Evolutionary conservation across 2,113 vertebrate species (phyloP).

Genomic region (Podiceps cristatus): DNA sequence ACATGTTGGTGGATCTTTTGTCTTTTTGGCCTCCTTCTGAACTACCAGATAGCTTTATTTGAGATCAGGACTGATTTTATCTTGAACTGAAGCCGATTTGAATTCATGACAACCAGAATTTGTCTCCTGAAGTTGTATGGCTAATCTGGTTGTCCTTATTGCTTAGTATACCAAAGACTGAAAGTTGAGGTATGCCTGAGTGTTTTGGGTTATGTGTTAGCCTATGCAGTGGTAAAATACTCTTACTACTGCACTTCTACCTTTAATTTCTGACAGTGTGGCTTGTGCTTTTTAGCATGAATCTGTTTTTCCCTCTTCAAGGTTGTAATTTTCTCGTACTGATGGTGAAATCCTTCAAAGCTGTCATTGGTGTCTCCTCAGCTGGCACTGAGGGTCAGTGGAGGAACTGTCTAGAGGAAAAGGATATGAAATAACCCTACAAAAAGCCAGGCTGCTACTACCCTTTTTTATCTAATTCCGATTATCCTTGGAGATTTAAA

Average conservation of each 20-base stretch:
- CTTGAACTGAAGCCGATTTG: neutral
- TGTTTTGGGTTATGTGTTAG: neutral
- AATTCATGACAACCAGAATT: neutral
- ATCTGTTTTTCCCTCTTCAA: neutral
- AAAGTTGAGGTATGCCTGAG: neutral
- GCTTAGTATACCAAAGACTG: neutral
- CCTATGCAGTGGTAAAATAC: neutral
- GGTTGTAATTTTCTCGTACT: neutral
- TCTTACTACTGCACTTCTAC: neutral
- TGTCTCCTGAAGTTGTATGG: neutral
- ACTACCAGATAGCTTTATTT: neutral
- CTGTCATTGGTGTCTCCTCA: neutral
- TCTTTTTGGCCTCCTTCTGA: neutral
- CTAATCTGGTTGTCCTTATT: neutral
- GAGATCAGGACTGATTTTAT: neutral
- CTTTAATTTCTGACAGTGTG: neutral
- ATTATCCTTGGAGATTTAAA: neutral
- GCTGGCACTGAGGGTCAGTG: neutral
- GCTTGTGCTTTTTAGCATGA: neutral
- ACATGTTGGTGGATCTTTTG: neutral
- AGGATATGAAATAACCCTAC: neutral
- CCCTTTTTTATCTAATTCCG: neutral
- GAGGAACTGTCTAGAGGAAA: neutral
- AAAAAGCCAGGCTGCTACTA: neutral
- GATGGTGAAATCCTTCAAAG: neutral